These are phyloP conservation scores for Ceryle rudis DNA, from an alignment of 2,797 vertebrate species.

Conservation along the genomic window DNA sequence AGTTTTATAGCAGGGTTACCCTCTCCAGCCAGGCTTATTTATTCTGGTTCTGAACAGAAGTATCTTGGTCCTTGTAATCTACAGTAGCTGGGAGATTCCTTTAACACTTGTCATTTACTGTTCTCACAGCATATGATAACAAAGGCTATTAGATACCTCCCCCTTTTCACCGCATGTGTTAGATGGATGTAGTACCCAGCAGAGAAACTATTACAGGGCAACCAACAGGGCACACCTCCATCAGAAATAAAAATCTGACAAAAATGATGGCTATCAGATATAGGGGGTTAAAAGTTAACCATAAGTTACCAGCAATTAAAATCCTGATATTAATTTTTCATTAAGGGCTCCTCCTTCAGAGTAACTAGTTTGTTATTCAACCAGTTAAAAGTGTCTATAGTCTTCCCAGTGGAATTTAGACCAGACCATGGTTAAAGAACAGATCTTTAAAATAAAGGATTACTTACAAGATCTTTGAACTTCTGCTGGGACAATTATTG, in stretches of 20 bases:
- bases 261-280: not conserved
- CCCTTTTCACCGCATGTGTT: not conserved
- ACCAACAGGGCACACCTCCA: not conserved
- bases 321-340: not conserved
- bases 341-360: not conserved
- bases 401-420: not conserved
- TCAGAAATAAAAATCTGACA: not conserved
- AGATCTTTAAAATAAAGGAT: not conserved
- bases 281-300: not conserved
- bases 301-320: not conserved
- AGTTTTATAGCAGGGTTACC: not conserved
- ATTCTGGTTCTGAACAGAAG: not conserved
- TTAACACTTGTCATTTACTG: not conserved
- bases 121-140: not conserved
- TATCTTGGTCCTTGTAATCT: not conserved
- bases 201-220: not conserved
- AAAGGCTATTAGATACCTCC: not conserved
- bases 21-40: not conserved
- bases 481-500: not conserved
- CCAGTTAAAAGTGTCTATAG: not conserved
- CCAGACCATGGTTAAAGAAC: not conserved
- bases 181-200: not conserved
- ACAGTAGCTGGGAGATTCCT: not conserved
- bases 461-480: not conserved
- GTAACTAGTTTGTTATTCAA: not conserved